Percentiles rank a stretch among this genome's conserved stretches.
Evolutionary conservation across 2,113 vertebrate species (phyloP).

Genomic region (Hepsetus odoe): DNA sequence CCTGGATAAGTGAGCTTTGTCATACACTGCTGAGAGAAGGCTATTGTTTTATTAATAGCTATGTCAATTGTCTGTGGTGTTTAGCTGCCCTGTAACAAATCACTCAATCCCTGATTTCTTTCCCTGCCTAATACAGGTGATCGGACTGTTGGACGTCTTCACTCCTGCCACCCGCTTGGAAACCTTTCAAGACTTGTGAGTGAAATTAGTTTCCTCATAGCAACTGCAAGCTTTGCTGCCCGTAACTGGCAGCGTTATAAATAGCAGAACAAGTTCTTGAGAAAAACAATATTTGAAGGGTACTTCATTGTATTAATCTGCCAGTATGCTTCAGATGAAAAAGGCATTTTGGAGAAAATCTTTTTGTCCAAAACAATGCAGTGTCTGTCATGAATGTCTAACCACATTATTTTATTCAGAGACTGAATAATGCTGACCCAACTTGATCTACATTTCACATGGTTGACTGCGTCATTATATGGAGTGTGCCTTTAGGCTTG

Average conservation of each 20-base stretch:
- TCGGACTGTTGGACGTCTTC: conserved; percentile 92
- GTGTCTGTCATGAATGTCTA: too few species aligned
- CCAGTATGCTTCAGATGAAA: not conserved
- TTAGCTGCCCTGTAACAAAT: not conserved
- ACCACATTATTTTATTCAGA: too few species aligned
- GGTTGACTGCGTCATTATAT: too few species aligned
- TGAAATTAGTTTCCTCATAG: conserved; percentile 35
- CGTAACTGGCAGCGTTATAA: not conserved
- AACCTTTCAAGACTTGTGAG: conserved; percentile 92
- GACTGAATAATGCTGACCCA: too few species aligned
- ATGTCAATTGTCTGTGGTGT: not conserved
- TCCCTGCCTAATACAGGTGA: conserved; percentile 78
- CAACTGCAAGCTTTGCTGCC: not conserved
- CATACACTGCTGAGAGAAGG: not conserved
- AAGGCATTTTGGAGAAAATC: too few species aligned
- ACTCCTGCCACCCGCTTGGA: conserved; percentile 83
- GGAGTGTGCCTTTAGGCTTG: too few species aligned
- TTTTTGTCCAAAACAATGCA: too few species aligned
- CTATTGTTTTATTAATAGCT: not conserved
- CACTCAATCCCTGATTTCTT: not conserved
- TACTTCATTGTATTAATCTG: not conserved
- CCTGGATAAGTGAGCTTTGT: not conserved
- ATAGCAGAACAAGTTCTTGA: not conserved
- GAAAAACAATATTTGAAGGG: not conserved
- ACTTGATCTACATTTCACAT: too few species aligned